Evolutionary conservation across 92 coral and sea anemone species (phyloP), one percentile per base, ranked within the genome.

Genomic region (Zoanthus sociatus): DNA sequence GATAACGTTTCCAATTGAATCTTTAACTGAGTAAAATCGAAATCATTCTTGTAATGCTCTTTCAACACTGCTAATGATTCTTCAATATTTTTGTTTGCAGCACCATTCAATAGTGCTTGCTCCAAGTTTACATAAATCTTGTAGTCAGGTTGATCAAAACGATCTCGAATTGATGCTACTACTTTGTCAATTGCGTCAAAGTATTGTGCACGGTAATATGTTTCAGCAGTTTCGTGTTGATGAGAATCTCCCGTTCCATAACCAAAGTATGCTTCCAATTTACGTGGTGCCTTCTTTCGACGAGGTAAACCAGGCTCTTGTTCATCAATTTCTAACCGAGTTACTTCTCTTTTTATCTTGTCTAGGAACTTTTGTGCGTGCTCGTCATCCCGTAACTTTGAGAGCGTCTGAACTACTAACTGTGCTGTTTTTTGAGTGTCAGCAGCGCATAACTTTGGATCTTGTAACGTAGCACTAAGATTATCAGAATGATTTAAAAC

Each of bases 391-490:
- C 71, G 71, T 64, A 64, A 64, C 71, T 64, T 64, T 64, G 71
- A 64, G 71, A 64, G 71, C n/a, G 71, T 64, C 71, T 64, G 71
- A 64, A 21, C 71, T 64, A 64, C 71, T 64, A 64, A 64, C 71
- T 64, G 71, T 64, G 71, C 71, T 64, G 71, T 64, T 64, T 64
- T 8, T 64, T 64, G 71, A 64, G 71, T 17, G 71, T 64, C 71
- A 64, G 71, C 71, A 64, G 71, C 71, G 71, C 71, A 64, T 64
- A 64, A 64, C 71, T 64, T 64, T 64, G 71, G 71, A 64, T 64
- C 71, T 64, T 64, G 71, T 64, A 64, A 64, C 71, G 71, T 64
- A 64, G 71, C 71, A 64, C 71, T 64, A 64, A 64, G 71, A 64
- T 64, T 64, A 64, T 64, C 71, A 64, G 31, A 16, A 64, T 64